Evolutionary conservation across 2,113 vertebrate genomes (phyloP).

Genomic region (Ammospiza caudacuta): DNA sequence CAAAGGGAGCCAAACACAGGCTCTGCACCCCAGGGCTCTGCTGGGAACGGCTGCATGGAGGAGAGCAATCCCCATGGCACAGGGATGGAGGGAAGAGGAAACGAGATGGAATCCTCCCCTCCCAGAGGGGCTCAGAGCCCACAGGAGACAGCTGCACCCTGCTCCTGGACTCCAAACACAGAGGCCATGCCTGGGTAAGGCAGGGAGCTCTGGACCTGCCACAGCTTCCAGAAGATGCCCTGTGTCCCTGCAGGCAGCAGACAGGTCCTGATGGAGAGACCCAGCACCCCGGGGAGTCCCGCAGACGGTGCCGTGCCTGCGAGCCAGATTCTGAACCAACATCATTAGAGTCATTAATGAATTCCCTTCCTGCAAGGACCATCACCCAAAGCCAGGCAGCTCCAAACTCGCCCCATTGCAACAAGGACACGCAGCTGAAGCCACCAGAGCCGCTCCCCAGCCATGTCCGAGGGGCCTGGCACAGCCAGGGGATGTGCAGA

Average conservation of each 20-base stretch:
- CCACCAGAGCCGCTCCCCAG: neutral
- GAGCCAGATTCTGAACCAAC: neutral
- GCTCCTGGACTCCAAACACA: neutral
- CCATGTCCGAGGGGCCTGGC: neutral
- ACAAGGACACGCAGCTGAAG: neutral
- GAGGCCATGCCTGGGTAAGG: neutral
- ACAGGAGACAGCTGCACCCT: neutral
- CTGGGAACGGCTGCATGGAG: neutral
- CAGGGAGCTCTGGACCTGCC: neutral
- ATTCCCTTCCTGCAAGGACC: neutral
- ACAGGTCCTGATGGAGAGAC: fast-evolving
- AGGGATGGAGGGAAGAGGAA: neutral
- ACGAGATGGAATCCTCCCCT: neutral
- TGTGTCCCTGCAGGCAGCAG: neutral
- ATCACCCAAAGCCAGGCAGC: neutral
- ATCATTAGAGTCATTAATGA: neutral
- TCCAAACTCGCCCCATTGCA: neutral
- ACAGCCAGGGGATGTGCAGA: neutral
- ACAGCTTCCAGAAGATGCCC: neutral
- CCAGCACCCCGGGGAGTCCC: neutral
- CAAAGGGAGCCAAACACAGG: neutral
- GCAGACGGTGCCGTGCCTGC: neutral
- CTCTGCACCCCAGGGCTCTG: neutral
- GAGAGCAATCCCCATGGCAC: neutral
- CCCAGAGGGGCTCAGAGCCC: neutral